These are phyloP conservation scores for Gryllus bimaculatus DNA, from an alignment of 1,140 invertebrate species.

Conservation along the genomic window DNA sequence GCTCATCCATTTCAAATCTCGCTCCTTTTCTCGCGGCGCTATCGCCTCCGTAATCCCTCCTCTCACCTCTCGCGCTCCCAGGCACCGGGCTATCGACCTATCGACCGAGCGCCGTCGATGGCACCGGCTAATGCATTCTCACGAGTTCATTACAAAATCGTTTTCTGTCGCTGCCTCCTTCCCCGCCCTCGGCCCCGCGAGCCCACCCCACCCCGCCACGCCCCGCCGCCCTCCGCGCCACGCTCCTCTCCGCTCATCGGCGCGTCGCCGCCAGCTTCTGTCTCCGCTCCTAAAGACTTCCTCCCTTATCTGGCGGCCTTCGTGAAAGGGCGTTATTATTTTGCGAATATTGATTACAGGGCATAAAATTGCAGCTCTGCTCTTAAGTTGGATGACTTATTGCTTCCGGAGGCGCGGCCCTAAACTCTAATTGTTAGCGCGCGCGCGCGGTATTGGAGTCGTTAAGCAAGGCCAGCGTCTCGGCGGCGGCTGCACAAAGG, in stretches of 20 bases:
- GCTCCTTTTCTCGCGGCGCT: neutral
- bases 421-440: neutral
- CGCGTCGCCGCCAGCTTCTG: neutral
- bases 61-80: neutral
- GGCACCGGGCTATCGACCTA: neutral
- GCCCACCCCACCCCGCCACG: no score
- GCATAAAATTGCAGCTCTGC: neutral
- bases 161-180: neutral
- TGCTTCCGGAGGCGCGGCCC: neutral
- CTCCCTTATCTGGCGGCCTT: neutral
- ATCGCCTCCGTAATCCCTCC: neutral
- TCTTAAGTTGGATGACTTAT: neutral
- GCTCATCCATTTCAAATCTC: neutral
- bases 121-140: neutral
- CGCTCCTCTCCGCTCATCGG: no score
- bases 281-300: neutral
- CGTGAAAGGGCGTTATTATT: neutral
- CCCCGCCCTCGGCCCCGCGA: neutral
- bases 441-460: neutral
- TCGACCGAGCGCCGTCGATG: neutral
- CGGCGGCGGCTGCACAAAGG: neutral
- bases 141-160: slow-evolving; percentile 4
- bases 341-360: neutral
- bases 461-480: neutral
- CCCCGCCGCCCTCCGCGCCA: no score